Conservation (phyloP, 2,797 vertebrate genomes). For the Psittacula derbiana region DNA sequence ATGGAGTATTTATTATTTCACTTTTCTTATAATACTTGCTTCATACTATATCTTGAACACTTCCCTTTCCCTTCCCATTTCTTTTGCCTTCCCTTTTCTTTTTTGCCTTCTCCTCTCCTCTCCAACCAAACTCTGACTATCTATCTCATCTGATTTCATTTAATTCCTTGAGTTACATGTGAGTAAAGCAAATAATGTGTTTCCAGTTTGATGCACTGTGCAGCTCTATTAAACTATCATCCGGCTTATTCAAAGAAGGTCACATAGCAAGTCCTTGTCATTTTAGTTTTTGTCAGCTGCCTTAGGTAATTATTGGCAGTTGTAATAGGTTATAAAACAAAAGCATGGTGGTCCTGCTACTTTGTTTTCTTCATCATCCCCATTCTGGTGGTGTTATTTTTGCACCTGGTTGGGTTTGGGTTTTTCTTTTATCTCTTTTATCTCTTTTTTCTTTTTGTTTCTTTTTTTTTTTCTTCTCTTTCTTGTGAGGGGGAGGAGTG, state of each 20-base stretch:
- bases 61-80: background rate
- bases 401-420: background rate
- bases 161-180: background rate
- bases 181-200: background rate
- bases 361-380: background rate
- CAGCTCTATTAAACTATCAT: background rate
- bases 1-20: background rate
- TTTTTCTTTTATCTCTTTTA: background rate
- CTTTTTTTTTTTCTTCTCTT: too few relatives aligned
- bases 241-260: conserved; percentile 37
- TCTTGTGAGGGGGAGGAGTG: accelerated
- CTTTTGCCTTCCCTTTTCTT: background rate
- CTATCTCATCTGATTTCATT: background rate
- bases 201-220: background rate
- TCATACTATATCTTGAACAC: background rate
- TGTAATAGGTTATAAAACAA: background rate
- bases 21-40: background rate
- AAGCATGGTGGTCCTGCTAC: background rate
- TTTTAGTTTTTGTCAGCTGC: conserved; percentile 53
- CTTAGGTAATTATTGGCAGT: background rate
- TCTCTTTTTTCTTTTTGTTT: background rate
- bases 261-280: conserved; percentile 20
- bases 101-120: too few relatives aligned
- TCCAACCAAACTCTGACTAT: background rate
- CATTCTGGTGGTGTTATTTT: background rate